Evolutionary conservation across 2,888 invertebrate species (phyloP), one percentile per base, ranked within the genome.

Genomic region (Molorchus minor): DNA sequence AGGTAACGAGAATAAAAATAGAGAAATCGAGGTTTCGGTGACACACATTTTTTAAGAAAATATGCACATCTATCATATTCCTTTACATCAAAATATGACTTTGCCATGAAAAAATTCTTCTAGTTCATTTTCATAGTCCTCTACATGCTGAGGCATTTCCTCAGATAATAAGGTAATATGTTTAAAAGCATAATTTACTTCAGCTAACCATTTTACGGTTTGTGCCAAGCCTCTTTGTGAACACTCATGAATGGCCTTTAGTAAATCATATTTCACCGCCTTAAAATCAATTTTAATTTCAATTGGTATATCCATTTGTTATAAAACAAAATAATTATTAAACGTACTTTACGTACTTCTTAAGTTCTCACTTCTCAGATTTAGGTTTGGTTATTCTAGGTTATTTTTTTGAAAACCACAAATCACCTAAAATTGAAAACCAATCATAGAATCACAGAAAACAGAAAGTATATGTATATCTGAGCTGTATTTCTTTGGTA

Each of bases 61-160:
- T 89, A 89, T 0, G 93, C 92, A 54, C 92, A 90, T 74, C 94
- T 85, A 73, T 95, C 94, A 78, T 94, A 97, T 79, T 98, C 97
- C 70, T 92, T 91, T 40, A 91, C 83, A 80, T 96, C 94, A 76
- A 95, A 96, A 78, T 93, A 96, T 63, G 91, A 89, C 79, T 93
- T 94, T 0, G 94, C 93, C 66, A 96, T 78, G 35, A 86, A 84
- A n/a, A 77, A 92, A 96, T 17, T 84, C 82, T 74, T 92, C 92
- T 63, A 84, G 84, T 70, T 93, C 92, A 56, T 88, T 86, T 19
- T 82, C 82, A 5, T 81, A 79, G 43, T 84, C 82, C 4, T 82
- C 79, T 33, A 83, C 78, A 43, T 84, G 82, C 2, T 80, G 75
- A 1, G 78, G 73, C 38, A 81, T 75, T 53, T 88, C 87, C 65